phyloP scores from a whole-genome alignment of 2,113 vertebrate genomes.

The Pollimyrus isidori region DNA sequence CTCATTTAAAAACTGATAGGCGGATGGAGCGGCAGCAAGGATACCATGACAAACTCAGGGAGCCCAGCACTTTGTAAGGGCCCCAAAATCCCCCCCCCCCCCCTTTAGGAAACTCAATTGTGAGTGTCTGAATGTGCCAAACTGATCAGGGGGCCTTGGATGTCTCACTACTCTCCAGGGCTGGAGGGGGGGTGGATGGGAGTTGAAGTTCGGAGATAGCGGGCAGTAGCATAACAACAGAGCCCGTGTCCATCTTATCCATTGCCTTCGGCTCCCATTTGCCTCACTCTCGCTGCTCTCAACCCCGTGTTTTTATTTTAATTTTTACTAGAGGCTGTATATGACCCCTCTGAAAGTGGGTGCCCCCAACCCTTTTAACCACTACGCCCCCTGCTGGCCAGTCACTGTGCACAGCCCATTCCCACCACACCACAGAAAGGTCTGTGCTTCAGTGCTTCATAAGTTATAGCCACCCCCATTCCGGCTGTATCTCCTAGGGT shows the following conservation, averaged over 20 bases:
- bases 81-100: neutral
- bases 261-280: neutral
- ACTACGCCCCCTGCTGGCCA: neutral
- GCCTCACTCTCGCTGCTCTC: neutral
- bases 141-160: neutral
- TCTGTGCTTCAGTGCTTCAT: conserved; percentile 54
- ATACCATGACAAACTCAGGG: neutral
- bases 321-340: neutral
- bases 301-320: neutral
- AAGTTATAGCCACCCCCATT: conserved; percentile 64
- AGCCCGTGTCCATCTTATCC: neutral
- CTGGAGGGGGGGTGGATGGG: neutral
- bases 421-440: conserved; percentile 18
- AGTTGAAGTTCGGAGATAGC: neutral
- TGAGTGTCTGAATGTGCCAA: neutral
- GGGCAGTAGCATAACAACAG: neutral
- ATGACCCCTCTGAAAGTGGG: neutral
- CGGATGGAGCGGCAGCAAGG: neutral
- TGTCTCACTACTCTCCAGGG: neutral
- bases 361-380: neutral
- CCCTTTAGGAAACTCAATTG: neutral
- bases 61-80: neutral
- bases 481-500: conserved; percentile 68
- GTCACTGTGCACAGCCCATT: neutral
- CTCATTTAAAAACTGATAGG: neutral